Evolutionary conservation across 2,888 invertebrate species (phyloP), one percentile per base, ranked within the genome.

Genomic region (Hirtodrosophila cameraria): DNA sequence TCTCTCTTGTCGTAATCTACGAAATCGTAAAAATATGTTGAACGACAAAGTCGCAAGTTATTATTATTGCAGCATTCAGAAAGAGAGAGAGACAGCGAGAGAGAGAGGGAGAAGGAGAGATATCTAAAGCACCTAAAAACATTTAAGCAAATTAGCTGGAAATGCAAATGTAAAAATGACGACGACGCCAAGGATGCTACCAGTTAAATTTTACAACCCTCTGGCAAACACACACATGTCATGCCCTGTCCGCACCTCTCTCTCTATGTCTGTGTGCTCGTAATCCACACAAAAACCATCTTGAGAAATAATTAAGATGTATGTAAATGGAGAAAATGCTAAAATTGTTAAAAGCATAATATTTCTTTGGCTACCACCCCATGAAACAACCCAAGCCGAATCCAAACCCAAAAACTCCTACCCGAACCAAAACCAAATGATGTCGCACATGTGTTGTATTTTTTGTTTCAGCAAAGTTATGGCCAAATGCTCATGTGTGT

Each of bases 291-390:
- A 72, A 75, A 77, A 75, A 78, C 80, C 81, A 86, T 86, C 87
- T 88, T 86, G 86, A 86, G 88, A 89, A 89, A 89, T 89, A 89
- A 89, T 89, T 89, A 89, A 89, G 89, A 89, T 88, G 79, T 88
- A 89, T 85, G 89, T 82, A 88, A 86, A 88, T 84, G 85, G 80
- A 75, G 85, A 75, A 76, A 80, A 82, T 82, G 73, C 76, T 86
- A 74, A 72, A 79, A 79, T 73, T 72, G 78, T 80, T 87, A 86
- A 75, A 86, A 87, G 86, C 84, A 73, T 77, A 76, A 86, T 84
- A 69, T 72, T 76, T 80, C 71, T 88, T 75, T 65, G 73, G 72
- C 75, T 42, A 57, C 60, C 69, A 57, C 50, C 59, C 63, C 45
- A 18, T 20, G 30, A 45, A 61, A 36, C 43, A 36, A 52, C 13